Evolutionary conservation across 2,888 invertebrate species (phyloP).

Genomic region (Neocrepidodera transversa): DNA sequence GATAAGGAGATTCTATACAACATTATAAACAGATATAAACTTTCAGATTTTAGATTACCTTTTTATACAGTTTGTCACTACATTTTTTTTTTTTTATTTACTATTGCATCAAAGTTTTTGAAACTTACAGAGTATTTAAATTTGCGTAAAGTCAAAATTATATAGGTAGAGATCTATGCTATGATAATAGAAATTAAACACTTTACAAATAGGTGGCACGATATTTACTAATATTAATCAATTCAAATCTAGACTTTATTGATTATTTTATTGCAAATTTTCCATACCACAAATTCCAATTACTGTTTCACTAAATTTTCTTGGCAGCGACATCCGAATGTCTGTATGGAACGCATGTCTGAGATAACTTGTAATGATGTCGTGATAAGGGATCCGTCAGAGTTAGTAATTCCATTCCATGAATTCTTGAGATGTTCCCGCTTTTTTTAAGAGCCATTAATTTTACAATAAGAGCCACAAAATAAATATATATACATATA

Average conservation of each 20-base stretch:
- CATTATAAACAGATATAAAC: neutral
- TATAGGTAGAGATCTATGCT: too few species aligned
- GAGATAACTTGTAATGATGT: constrained; percentile 17
- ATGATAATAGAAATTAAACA: too few species aligned
- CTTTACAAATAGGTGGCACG: too few species aligned
- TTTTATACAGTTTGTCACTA: neutral
- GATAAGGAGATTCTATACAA: neutral
- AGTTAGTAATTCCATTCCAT: constrained; percentile 16
- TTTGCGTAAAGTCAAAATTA: too few species aligned
- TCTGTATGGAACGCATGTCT: neutral
- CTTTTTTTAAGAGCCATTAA: constrained; percentile 14
- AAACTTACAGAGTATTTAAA: too few species aligned
- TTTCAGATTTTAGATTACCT: neutral
- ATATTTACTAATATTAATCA: too few species aligned
- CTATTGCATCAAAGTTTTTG: too few species aligned
- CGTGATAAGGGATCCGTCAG: constrained; percentile 16
- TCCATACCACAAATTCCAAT: too few species aligned
- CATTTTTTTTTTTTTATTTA: too few species aligned
- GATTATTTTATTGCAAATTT: too few species aligned
- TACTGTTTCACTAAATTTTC: too few species aligned
- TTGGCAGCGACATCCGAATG: constrained; percentile 1
- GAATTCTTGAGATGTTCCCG: constrained; percentile 14
- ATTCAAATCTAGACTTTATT: too few species aligned
- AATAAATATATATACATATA: constrained; percentile 5
- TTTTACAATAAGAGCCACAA: neutral